Evolutionary conservation across 2,888 invertebrate species (phyloP).

Genomic region (Gisinianus flammeolus): DNA sequence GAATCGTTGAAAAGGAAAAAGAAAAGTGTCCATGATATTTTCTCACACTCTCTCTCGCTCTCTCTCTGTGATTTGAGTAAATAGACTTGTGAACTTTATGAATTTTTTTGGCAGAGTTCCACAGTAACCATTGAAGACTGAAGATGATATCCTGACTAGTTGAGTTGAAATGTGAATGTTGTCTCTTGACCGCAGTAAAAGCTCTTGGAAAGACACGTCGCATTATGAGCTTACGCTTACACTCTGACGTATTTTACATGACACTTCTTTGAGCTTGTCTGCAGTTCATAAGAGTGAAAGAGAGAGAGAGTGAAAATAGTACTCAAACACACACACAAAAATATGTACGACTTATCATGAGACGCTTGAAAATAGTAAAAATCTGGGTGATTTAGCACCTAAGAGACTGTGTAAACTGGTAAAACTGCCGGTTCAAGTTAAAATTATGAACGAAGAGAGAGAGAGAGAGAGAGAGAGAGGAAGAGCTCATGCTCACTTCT

Average conservation of each 20-base stretch:
- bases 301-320: background rate
- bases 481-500: background rate
- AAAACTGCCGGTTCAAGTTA: slow-evolving; percentile 22
- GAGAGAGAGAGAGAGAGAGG: background rate
- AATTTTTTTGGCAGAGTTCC: background rate
- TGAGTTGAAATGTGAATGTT: slow-evolving; percentile 4
- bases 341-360: background rate
- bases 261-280: background rate
- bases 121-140: background rate
- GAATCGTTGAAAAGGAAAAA: background rate
- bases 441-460: slow-evolving; percentile 24
- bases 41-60: no score
- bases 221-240: no score
- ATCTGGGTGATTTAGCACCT: slow-evolving; percentile 24
- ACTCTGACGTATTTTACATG: no score
- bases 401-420: slow-evolving; percentile 17
- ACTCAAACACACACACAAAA: background rate
- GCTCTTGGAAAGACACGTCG: slow-evolving; percentile 7
- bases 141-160: no score
- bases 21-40: no score
- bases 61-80: no score
- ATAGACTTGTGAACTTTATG: background rate
- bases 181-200: slow-evolving; percentile 24
- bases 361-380: background rate
- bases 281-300: background rate